phyloP scores from a whole-genome alignment of 2,888 invertebrate genomes.

The Hecatera dysodea region DNA sequence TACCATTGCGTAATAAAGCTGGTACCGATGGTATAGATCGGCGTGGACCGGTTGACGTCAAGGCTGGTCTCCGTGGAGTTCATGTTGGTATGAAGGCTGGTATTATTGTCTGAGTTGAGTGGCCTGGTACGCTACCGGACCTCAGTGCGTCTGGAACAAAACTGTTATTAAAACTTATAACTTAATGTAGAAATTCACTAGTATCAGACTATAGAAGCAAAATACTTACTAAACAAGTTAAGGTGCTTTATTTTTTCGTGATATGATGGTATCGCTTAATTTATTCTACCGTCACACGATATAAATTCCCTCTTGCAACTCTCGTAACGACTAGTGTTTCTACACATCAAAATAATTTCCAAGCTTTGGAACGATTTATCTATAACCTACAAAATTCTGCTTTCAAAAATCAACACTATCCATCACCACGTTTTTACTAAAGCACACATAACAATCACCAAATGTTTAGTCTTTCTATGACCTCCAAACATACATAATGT shows the following conservation, averaged over 20 bases:
- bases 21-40: slow-evolving; percentile 94
- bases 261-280: not conserved
- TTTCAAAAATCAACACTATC: no score
- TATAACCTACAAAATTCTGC: not conserved
- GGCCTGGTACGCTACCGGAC: slow-evolving; percentile 41
- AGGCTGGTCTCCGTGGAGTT: slow-evolving; percentile 85
- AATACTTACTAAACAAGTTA: not conserved
- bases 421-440: not conserved
- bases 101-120: slow-evolving; percentile 52
- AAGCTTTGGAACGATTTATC: no score
- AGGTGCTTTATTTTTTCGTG: not conserved
- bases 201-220: not conserved
- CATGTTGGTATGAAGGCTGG: slow-evolving; percentile 75
- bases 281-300: not conserved
- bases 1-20: slow-evolving; percentile 95
- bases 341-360: not conserved
- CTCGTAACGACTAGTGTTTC: not conserved
- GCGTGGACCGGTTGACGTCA: slow-evolving; percentile 92
- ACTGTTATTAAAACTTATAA: slow-evolving; percentile 35
- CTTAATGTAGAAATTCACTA: not conserved
- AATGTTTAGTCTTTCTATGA: not conserved
- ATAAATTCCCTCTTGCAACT: not conserved
- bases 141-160: slow-evolving; percentile 72
- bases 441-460: not conserved
- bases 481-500: slow-evolving; percentile 2